phyloP scores from a whole-genome alignment of 2,113 vertebrate species.

The Ctenomys sociabilis region DNA sequence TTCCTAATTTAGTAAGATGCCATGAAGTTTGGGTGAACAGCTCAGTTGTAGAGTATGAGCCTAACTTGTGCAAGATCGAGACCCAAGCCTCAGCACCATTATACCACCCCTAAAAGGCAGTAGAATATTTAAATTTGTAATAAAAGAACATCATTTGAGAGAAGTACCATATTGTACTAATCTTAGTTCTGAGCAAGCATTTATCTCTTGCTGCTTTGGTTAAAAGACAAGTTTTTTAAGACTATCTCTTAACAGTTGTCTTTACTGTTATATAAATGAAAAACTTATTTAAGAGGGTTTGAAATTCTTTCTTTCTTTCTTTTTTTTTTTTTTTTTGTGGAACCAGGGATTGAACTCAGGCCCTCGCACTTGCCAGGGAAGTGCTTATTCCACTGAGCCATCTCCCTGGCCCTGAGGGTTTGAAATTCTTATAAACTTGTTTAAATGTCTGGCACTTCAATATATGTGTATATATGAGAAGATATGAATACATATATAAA shows the following conservation, averaged over 20 bases:
- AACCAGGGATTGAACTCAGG: too few species aligned
- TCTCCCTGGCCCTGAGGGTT: too few species aligned
- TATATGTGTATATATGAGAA: not conserved
- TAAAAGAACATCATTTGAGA: not conserved
- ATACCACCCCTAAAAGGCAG: too few species aligned
- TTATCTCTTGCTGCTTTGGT: not conserved
- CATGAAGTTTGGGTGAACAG: not conserved
- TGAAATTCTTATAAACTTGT: not conserved
- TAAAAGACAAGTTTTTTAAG: slow-evolving; percentile 8
- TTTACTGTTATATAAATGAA: slow-evolving; percentile 42
- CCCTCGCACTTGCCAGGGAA: too few species aligned
- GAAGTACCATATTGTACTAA: not conserved
- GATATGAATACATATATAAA: slow-evolving; percentile 26
- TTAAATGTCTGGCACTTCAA: not conserved
- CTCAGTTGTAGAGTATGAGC: too few species aligned
- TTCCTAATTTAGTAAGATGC: not conserved
- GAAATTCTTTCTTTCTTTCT: too few species aligned
- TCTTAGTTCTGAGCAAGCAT: not conserved
- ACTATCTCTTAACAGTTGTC: not conserved
- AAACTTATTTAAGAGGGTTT: not conserved
- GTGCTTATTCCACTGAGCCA: too few species aligned
- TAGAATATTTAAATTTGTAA: slow-evolving; percentile 30
- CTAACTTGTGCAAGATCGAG: too few species aligned
- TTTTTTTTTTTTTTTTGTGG: too few species aligned
- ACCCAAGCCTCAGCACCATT: not conserved